Evolutionary conservation across 2,888 invertebrate genomes (phyloP).

Genomic region (Lacanobia wlatinum): DNA sequence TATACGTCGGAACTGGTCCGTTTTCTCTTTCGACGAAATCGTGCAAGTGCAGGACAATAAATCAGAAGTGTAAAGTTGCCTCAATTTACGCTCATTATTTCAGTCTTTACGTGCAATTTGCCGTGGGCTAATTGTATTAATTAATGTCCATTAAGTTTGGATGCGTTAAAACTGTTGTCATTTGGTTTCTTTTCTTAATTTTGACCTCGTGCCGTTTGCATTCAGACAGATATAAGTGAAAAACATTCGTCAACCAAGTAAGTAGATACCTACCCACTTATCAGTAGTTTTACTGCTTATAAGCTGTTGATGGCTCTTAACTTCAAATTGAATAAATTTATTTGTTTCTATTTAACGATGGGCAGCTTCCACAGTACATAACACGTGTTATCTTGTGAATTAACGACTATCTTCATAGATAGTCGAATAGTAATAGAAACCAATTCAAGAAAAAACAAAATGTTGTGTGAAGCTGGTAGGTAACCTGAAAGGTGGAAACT

Average conservation of each 20-base stretch:
- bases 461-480: neutral
- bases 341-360: neutral
- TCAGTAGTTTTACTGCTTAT: constrained; percentile 27
- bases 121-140: constrained; percentile 90
- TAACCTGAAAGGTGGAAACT: neutral
- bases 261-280: neutral
- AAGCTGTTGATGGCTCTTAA: constrained; percentile 14
- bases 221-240: constrained; percentile 56
- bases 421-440: too few species aligned
- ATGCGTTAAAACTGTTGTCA: constrained; percentile 83
- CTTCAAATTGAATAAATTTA: neutral
- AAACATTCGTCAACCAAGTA: constrained; percentile 33
- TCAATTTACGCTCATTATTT: constrained; percentile 90
- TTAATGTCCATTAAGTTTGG: constrained; percentile 88
- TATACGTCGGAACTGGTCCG: constrained; percentile 87
- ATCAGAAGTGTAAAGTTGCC: constrained; percentile 90
- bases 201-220: constrained; percentile 72
- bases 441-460: neutral
- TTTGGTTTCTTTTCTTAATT: constrained; percentile 77
- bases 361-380: neutral
- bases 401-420: too few species aligned
- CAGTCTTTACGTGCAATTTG: constrained; percentile 89
- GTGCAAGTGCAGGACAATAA: constrained; percentile 89
- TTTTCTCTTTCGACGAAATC: constrained; percentile 90
- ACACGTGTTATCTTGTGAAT: neutral